Evolutionary conservation across 92 coral and sea anemone genomes (phyloP), one percentile per base, ranked within the genome.

Genomic region (Parazoanthus swiftii): DNA sequence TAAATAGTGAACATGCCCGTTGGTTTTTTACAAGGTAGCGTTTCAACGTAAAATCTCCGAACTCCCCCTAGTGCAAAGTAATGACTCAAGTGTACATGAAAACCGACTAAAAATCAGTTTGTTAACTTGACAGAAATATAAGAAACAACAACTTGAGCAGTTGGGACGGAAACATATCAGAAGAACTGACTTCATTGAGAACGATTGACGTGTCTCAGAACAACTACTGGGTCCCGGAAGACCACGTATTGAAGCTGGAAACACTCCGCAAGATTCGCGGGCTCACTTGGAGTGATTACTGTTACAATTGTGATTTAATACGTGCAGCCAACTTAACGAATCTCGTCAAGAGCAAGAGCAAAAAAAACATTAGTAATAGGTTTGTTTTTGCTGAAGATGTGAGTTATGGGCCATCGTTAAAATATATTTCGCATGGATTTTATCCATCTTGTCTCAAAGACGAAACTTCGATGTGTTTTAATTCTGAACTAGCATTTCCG

Each of bases 181-280:
- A 59, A 37, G 85, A 88, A 3, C 72, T 90, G 14, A 76, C 92
- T 39, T 46, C 50, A 36, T 83, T 93, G 66, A 37, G 26, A 75
- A 56, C 21, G n/a, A 70, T 93, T 72, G 93, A 93, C 81, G 72
- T 93, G 82, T 74, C 94, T 38, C 85, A 80, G 25, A 92, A 93
- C 86, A 13, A 54, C 29, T 74, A 73, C 59, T 92, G 93, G 89
- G 18, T 72, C 68, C 93, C 92, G 6, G 81, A 92, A 37, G 56
- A 80, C 73, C 58, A 75, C 38, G 54, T 92, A 26, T 91, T 93
- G 33, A 80, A 20, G 43, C 94, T 89, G 72, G 76, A 70, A 84
- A 88, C 58, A 36, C 91, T 93, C 72, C 88, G 81, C 79, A 84
- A 80, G 21, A 81, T 93, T 35, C 48, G 54, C 33, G 96, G 96